Base-by-base conservation (phyloP, 1,140 invertebrate genomes). In the Anadara kagoshimensis region DNA sequence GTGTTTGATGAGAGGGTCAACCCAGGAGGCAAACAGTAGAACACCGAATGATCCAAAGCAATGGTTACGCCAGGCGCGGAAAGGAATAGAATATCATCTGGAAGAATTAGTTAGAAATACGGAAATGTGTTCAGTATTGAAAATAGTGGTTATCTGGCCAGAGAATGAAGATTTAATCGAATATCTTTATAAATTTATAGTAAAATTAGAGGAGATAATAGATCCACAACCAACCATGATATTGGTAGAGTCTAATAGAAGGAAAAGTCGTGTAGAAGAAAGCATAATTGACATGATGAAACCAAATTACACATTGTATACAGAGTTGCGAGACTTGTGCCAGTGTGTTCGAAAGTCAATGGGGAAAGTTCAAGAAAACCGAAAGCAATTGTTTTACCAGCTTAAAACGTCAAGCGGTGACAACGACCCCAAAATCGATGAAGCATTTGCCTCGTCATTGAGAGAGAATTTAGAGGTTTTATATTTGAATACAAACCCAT, bases 1-100 rank as follows among this genome's bases (percentile, higher is more conserved):
- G 78, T 80, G 75, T 65, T 56, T 69, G 53, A 45, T 80, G 7
- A 64, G 72, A 43, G 78, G 78, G 1, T 68, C 64, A 0, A 20
- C 53, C 16, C 75, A 77, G 22, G 43, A 66, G 53, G 70, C 75
- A 14, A 72, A 75, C 1, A 75, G 71, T 47, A 36, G 44, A 65
- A 57, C 65, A 12, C 56, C 69, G 5, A 43, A 36, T 22, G 45
- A 69, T 14, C 20, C 47, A 20, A 58, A 45, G 20, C 24, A 70
- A 5, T 80, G 78, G 78, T 43, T 74, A 12, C 43, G 64, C 16
- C 18, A 47, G 20, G 64, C 69, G 0, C 26, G 58, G 29, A 44
- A 64, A 14, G 59, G 69, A 54, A 18, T 76, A 5, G 66, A 73
- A 18, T 56, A 57, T n/a, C 67, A 73, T 11, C 65, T 64, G 43